phyloP scores from a whole-genome alignment of 2,797 vertebrate species.

The Heteromormyrus szaboi region DNA sequence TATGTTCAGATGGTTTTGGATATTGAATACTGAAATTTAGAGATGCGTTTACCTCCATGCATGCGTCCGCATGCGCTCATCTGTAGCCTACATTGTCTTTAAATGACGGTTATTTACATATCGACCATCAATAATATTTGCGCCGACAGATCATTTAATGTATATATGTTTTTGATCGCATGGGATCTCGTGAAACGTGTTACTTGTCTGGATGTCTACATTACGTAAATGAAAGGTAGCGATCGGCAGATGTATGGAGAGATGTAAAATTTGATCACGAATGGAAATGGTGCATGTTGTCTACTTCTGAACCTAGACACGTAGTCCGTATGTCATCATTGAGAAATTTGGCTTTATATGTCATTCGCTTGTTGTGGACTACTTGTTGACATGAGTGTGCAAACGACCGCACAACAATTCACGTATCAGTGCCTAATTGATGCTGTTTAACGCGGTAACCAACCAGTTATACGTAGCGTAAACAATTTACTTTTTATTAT shows the following conservation, averaged over 20 bases:
- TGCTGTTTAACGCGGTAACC: neutral
- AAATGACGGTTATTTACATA: neutral
- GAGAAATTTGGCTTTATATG: neutral
- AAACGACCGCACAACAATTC: neutral
- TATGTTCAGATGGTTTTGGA: neutral
- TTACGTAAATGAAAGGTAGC: neutral
- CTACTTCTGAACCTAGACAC: neutral
- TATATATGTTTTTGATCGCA: neutral
- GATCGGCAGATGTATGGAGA: neutral
- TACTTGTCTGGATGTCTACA: neutral
- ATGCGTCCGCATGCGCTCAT: neutral
- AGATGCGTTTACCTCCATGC: neutral
- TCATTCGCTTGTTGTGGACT: neutral
- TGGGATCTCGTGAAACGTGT: neutral
- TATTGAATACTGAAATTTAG: neutral
- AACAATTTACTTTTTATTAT: neutral
- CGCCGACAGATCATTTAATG: neutral
- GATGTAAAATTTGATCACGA: neutral
- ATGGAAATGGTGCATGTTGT: neutral
- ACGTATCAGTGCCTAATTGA: neutral
- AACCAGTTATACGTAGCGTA: neutral
- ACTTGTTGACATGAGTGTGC: neutral
- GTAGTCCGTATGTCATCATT: neutral
- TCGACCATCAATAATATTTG: neutral
- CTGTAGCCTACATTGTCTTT: neutral